A percentile compares a stretch with the other conserved stretches of the same genome.
Evolutionary conservation across 1,140 invertebrate species (phyloP).

Genomic region (Lepidotrigona ventralis): DNA sequence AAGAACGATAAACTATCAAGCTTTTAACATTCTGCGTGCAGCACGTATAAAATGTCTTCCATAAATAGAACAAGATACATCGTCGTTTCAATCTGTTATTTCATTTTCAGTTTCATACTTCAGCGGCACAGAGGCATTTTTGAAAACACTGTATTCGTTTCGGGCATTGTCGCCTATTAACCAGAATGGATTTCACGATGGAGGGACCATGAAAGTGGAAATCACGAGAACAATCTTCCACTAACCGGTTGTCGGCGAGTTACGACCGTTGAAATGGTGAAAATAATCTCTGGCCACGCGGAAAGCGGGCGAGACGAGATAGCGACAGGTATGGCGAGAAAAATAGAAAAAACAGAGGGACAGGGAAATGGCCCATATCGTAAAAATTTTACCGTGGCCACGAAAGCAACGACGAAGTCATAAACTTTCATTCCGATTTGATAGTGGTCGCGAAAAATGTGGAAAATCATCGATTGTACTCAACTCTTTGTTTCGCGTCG

Average conservation of each 20-base stretch:
- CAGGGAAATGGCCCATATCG: not conserved
- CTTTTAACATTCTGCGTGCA: not conserved
- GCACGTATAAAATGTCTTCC: not conserved
- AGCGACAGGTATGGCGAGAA: not conserved
- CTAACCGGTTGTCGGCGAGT: not conserved
- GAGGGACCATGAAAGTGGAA: not conserved
- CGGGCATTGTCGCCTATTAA: slow-evolving; percentile 1
- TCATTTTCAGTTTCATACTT: too few species aligned
- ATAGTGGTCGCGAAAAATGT: not conserved
- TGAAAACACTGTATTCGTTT: not conserved
- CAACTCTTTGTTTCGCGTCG: not conserved
- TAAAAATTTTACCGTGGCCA: slow-evolving; percentile 1
- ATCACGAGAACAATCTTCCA: slow-evolving; percentile 23
- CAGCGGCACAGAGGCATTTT: not conserved
- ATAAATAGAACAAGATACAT: not conserved
- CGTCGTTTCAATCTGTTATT: not conserved
- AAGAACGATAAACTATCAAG: not conserved
- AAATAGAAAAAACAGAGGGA: not conserved
- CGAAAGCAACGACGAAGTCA: slow-evolving; percentile 2
- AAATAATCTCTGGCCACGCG: slow-evolving; percentile 22
- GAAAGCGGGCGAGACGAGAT: not conserved
- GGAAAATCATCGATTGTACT: slow-evolving; percentile 11
- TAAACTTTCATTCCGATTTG: slow-evolving; percentile 24
- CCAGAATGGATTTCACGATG: slow-evolving; percentile 6
- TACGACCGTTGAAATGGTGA: not conserved